Evolutionary conservation across 2,797 vertebrate species (phyloP).

Genomic region (Etheostoma nigrum): DNA sequence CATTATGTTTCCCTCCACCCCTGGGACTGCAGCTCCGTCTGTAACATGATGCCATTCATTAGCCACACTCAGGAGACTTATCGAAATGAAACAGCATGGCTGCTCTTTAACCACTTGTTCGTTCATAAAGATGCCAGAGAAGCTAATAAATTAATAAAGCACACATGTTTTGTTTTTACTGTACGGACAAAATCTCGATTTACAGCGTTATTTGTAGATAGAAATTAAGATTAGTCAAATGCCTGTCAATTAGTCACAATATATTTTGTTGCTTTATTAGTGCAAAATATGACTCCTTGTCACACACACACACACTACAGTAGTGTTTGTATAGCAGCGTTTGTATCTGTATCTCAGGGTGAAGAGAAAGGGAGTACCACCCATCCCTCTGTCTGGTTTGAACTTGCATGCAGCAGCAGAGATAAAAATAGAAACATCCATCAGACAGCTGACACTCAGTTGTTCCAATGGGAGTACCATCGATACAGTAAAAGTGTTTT

Average conservation of each 20-base stretch:
- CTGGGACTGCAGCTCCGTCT: conserved; percentile 5
- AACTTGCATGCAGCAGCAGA: conserved; percentile 21
- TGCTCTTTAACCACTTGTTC: conserved; percentile 46
- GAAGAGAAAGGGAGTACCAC: background rate
- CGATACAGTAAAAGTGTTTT: conserved; percentile 24
- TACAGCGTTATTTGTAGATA: background rate
- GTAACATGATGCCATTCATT: conserved; percentile 40
- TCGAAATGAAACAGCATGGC: conserved; percentile 45
- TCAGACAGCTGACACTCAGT: conserved; percentile 45
- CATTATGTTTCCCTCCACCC: conserved; percentile 8
- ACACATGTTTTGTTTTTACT: background rate
- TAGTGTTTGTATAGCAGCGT: background rate
- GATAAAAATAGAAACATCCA: conserved; percentile 54
- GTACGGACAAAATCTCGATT: background rate
- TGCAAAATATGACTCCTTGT: background rate
- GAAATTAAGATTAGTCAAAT: background rate
- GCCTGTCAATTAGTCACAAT: background rate
- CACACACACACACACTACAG: too few relatives aligned
- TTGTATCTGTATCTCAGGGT: background rate
- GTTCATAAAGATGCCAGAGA: background rate
- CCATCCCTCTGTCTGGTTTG: conserved; percentile 11
- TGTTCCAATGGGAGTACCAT: conserved; percentile 21
- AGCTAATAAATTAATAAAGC: conserved; percentile 16
- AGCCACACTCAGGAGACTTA: conserved; percentile 23
- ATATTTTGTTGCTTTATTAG: background rate